Evolutionary conservation across 1,140 invertebrate genomes (phyloP).

Genomic region (Zophobas atratus): DNA sequence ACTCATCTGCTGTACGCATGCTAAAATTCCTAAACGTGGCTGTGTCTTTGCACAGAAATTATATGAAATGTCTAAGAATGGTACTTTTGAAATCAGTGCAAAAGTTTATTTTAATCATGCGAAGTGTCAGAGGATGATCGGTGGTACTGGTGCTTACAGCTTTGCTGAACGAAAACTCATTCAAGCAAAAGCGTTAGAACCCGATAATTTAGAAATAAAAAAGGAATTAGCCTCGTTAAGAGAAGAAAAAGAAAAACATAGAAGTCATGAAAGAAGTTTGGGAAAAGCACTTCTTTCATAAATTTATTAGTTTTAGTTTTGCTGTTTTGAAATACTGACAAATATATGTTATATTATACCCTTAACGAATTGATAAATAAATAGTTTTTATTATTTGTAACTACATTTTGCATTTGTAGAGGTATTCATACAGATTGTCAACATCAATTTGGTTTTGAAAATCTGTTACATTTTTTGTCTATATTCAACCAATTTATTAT

Average conservation of each 20-base stretch:
- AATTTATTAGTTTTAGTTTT: no score
- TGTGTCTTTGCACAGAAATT: slow-evolving; percentile 71
- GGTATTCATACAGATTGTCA: no score
- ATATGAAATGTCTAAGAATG: slow-evolving; percentile 66
- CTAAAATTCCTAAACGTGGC: slow-evolving; percentile 71
- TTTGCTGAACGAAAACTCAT: not conserved
- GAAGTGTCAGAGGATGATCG: slow-evolving; percentile 66
- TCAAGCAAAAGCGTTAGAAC: not conserved
- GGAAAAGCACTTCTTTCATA: not conserved
- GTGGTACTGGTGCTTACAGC: not conserved
- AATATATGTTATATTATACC: no score
- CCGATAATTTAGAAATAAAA: not conserved
- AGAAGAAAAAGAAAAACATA: not conserved
- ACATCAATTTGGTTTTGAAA: no score
- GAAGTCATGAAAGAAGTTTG: not conserved
- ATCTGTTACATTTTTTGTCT: no score
- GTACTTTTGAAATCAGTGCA: slow-evolving; percentile 68
- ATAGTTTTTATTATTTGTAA: no score
- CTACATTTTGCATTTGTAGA: no score
- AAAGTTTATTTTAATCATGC: slow-evolving; percentile 74
- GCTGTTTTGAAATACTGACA: no score
- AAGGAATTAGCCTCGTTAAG: not conserved
- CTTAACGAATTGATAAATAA: no score
- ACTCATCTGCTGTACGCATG: slow-evolving; percentile 77
- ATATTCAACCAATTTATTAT: no score